Evolutionary conservation across 2,888 invertebrate species (phyloP), one percentile per base, ranked within the genome.

Genomic region (Clusia tigrina): DNA sequence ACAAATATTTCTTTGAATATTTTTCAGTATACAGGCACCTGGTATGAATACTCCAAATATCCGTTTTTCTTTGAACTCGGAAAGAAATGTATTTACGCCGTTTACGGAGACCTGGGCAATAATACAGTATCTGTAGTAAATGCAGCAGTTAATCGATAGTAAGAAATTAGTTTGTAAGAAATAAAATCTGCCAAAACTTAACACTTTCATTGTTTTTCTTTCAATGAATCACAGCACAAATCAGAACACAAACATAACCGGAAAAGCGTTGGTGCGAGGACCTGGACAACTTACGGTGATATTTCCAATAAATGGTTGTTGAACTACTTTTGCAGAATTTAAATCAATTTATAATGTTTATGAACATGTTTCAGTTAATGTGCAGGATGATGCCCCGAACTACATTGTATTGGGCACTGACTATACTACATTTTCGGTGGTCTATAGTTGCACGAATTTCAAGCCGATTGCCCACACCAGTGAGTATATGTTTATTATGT

Each of bases 11-110:
- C 12, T 42, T 42, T 17, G 15, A 42, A 10, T 15, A n/a, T 48
- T 54, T 26, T 72, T 54, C 64, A 91, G 91, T 91, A 90, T 74
- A 78, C 89, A 76, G 93, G 93, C 46, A 87, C 87, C 73, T 93
- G 93, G 93, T 93, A 89, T 76, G 93, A 93, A 80, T 87, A 87
- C 18, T 89, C 91, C 71, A 88, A 90, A 73, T 93, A 92, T 81
- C 91, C 91, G 74, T 89, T 90, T 51, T 74, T 91, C n/a, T 91
- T 91, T 78, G 89, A 93, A 80, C 81, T 90, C 9, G 91, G 89
- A 2, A 91, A 90, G 26, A 90, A 89, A 74, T 93, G 93, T 78
- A 88, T 91, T 58, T 89, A 89, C 2, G 91, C 92, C 0, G 86
- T 87, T 63, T 92, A 92, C 79, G 78, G 77, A 67, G 74, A 72